A percentile compares a stretch with the other conserved stretches of the same genome.
Conservation (phyloP, 2,113 vertebrate species). For the Azemiops feae region DNA sequence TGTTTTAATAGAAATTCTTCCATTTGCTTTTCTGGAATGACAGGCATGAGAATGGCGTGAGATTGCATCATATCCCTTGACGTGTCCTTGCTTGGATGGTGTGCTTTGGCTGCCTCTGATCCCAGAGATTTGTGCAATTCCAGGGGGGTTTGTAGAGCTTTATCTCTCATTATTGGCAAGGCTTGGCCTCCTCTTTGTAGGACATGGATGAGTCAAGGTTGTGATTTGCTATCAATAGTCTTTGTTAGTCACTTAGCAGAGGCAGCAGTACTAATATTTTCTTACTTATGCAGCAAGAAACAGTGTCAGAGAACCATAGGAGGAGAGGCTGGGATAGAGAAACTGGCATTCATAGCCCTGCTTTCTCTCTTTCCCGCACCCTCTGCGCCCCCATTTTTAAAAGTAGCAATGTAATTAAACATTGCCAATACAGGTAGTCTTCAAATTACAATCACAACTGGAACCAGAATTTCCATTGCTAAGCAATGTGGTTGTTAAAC, state of each 20-base stretch:
- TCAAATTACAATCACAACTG: background rate
- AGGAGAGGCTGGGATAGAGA: background rate
- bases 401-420: background rate
- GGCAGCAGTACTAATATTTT: background rate
- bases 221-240: background rate
- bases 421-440: background rate
- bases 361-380: background rate
- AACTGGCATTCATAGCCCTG: background rate
- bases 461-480: background rate
- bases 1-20: background rate
- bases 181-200: background rate
- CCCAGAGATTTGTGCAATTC: background rate
- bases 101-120: background rate
- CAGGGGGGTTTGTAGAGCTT: background rate
- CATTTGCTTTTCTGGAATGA: background rate
- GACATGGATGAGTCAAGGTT: background rate
- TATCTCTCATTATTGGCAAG: background rate
- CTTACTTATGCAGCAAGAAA: background rate
- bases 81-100: background rate
- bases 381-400: background rate
- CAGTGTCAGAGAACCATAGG: background rate
- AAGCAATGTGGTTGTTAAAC: background rate
- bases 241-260: background rate
- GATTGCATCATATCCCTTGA: background rate
- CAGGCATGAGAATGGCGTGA: background rate